These are phyloP conservation scores for Perizoma flavofasciatum DNA, from an alignment of 2,888 invertebrate genomes.

Conservation along the genomic window DNA sequence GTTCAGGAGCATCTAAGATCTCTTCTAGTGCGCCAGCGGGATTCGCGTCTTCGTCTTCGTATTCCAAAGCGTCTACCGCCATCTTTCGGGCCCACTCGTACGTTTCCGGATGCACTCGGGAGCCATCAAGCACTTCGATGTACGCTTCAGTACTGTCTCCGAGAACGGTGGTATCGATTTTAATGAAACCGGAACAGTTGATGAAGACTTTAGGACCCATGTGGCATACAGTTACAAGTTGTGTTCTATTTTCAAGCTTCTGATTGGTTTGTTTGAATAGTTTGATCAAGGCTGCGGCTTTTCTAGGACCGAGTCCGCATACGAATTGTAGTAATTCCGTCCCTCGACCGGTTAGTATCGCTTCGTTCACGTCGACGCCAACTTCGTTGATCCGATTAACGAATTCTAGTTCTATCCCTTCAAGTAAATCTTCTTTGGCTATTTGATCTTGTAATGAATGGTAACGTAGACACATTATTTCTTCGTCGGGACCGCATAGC, in stretches of 20 bases:
- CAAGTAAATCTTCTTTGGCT: slow-evolving; percentile 92
- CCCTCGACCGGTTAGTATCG: slow-evolving; percentile 94
- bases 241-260: slow-evolving; percentile 96
- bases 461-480: slow-evolving; percentile 96
- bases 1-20: slow-evolving; percentile 97
- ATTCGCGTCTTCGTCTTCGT: slow-evolving; percentile 98
- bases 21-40: slow-evolving; percentile 99
- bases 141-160: slow-evolving; percentile 98
- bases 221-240: slow-evolving; percentile 96
- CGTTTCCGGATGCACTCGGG: slow-evolving; percentile 99
- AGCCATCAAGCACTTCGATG: slow-evolving; percentile 97
- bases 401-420: slow-evolving; percentile 93
- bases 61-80: slow-evolving; percentile 99
- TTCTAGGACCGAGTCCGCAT: slow-evolving; percentile 97
- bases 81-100: slow-evolving; percentile 99
- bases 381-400: slow-evolving; percentile 99
- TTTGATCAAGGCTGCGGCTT: slow-evolving; percentile 94
- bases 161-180: slow-evolving; percentile 97
- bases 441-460: slow-evolving; percentile 93
- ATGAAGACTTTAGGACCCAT: slow-evolving; percentile 99
- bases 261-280: slow-evolving; percentile 96
- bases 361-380: slow-evolving; percentile 97
- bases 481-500: slow-evolving; percentile 97
- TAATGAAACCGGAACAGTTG: slow-evolving; percentile 99
- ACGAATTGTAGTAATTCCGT: slow-evolving; percentile 97